Base-by-base conservation (phyloP, 2,113 vertebrate genomes). In the Sylvia atricapilla region DNA sequence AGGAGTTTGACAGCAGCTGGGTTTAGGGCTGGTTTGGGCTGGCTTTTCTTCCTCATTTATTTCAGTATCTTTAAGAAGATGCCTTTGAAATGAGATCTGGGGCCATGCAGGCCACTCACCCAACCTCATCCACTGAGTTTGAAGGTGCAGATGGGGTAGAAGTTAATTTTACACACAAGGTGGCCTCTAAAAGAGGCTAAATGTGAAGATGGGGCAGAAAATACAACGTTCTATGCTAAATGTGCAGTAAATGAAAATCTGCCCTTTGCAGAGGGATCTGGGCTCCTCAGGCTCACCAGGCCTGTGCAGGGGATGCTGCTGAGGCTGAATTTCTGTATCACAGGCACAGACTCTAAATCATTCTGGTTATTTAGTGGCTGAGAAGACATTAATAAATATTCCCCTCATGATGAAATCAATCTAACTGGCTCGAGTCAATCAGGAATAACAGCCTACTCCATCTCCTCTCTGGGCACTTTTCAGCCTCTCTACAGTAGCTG, bases 101-200 rank as follows among this genome's bases (percentile, higher is more conserved):
- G 28, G 16, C 37, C 6, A 2, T 8, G 16, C 0, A 0, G 7
- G 15, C 1, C 3, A 14, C 10, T 41, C 37, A 37, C 3, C 11
- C 56, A n/a, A 28, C 6, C 19, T 58, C 47, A 62, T 7, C 64
- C 70, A 15, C 31, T 13, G 7, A 11, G 4, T 55, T 22, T 46
- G 73, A 53, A 66, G 19, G 14, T 25, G 41, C 16, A 84, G 30
- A 8, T 31, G 44, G 31, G 46, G 21, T 0, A 0, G 23, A 74
- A 69, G 5, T 8, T 84, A 3, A n/a, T 77, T 89, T 73, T 49
- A 8, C 21, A 31, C 35, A 35, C 6, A 15, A 24, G n/a, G 55
- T 11, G 41, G 30, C 9, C 49, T 80, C 63, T 23, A 3, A 37
- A 64, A 76, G 49, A 46, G 63, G 16, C 49, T 53, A 69, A 77